Evolutionary conservation across 2,113 vertebrate genomes (phyloP).

Genomic region (Terrapene triunguis): DNA sequence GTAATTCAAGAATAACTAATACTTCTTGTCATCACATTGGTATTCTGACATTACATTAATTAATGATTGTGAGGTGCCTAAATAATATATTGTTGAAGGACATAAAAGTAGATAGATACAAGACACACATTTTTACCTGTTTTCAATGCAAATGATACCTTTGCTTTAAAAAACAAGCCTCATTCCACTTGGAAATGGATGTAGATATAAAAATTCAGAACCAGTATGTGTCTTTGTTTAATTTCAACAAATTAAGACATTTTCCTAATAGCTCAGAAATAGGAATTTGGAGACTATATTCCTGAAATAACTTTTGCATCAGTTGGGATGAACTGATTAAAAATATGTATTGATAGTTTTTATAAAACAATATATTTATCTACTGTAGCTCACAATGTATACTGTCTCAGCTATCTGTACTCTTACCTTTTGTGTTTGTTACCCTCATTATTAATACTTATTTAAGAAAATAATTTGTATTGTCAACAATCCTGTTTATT

Average conservation of each 20-base stretch:
- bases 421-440: neutral
- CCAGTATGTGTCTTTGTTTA: neutral
- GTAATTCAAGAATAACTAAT: neutral
- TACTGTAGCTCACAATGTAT: neutral
- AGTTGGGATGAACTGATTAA: neutral
- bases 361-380: neutral
- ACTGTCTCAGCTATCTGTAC: neutral
- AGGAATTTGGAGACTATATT: neutral
- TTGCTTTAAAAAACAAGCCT: slow-evolving; percentile 5
- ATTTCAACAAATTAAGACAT: neutral
- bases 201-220: neutral
- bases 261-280: neutral
- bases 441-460: neutral
- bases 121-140: neutral
- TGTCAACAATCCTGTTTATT: neutral
- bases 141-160: neutral
- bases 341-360: neutral
- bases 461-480: neutral
- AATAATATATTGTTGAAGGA: neutral
- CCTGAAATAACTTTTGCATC: neutral
- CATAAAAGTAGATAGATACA: neutral
- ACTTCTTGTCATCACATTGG: neutral
- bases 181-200: neutral
- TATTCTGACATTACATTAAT: neutral
- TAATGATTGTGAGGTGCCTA: neutral